Evolutionary conservation across 1,140 invertebrate species (phyloP).

Genomic region (Apis dorsata): DNA sequence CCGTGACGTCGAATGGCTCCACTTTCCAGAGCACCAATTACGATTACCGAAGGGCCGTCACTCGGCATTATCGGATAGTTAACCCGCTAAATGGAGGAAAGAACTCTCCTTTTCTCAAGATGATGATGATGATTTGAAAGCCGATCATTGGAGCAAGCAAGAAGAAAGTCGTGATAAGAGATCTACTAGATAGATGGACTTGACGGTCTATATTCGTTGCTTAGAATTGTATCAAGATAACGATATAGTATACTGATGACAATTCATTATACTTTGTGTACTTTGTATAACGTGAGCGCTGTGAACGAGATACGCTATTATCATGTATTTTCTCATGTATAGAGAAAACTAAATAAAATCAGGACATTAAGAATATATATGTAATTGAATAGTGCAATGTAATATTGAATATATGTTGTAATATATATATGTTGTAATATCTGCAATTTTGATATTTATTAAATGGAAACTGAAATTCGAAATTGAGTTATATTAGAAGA

Average conservation of each 20-base stretch:
- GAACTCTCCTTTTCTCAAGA: slow-evolving; percentile 7
- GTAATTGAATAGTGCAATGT: no score
- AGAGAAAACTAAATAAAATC: no score
- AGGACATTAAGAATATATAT: no score
- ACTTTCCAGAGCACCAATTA: slow-evolving; percentile 24
- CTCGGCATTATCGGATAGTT: slow-evolving; percentile 53
- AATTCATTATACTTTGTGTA: slow-evolving; percentile 45
- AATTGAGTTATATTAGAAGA: no score
- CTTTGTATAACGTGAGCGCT: no score
- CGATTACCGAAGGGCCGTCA: slow-evolving; percentile 19
- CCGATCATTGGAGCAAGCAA: neutral
- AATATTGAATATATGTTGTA: no score
- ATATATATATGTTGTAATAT: no score
- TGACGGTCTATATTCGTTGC: slow-evolving; percentile 63
- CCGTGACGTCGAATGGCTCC: neutral
- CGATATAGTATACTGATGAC: slow-evolving; percentile 15
- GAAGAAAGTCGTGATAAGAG: slow-evolving; percentile 44
- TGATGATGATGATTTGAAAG: slow-evolving; percentile 8
- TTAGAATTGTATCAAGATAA: slow-evolving; percentile 53
- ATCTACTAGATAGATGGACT: slow-evolving; percentile 58
- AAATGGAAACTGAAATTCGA: no score
- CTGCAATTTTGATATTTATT: no score
- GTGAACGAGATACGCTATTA: no score
- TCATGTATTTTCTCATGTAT: no score
- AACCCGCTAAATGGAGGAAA: slow-evolving; percentile 53